Base-by-base conservation (phyloP, 2,888 invertebrate genomes). In the Tetragonisca angustula region DNA sequence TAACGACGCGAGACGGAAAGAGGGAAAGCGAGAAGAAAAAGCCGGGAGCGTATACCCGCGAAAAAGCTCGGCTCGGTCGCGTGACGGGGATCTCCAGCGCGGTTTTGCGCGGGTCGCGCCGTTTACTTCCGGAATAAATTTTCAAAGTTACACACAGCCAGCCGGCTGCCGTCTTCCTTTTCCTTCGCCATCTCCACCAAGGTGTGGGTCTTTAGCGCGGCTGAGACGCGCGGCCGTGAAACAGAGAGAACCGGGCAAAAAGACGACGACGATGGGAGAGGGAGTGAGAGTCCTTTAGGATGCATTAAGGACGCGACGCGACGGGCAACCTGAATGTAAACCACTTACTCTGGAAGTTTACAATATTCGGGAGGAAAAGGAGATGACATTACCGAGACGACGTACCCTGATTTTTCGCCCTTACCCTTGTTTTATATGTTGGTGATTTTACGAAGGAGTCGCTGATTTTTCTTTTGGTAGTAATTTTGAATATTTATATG, bases 51-150 rank as follows among this genome's bases (percentile, higher is more conserved):
- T 36, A n/a, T 15, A 24, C 32, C 24, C 21, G 70, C 13, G 24
- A 70, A 75, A 68, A 79, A 76, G 61, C 49, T 13, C 43, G 65
- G 56, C 54, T 15, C 75, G 43, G 64, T 52, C 73, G 50, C 49
- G 61, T 61, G 69, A 69, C 80, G 70, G 32, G n/a, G 65, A 80
- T 82, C 74, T n/a, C 67, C 21, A 86, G 83, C 71, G 75, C 59
- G 77, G 80, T 77, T 84, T 70, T 69, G 65, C 79, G 32, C 50
- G 56, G 43, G 64, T 56, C 62, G 62, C 73, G 67, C 67, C 77
- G 75, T 82, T 87, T 81, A 82, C 79, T 64, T 72, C n/a, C 70
- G 54, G 76, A 85, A 85, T 85, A 81, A 85, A 77, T 87, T 83
- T 68, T 67, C 79, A 32, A 87, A 85, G 78, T 85, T 79, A 50